Conservation (phyloP, 2,888 invertebrate genomes). For the Geotrupes spiniger region DNA sequence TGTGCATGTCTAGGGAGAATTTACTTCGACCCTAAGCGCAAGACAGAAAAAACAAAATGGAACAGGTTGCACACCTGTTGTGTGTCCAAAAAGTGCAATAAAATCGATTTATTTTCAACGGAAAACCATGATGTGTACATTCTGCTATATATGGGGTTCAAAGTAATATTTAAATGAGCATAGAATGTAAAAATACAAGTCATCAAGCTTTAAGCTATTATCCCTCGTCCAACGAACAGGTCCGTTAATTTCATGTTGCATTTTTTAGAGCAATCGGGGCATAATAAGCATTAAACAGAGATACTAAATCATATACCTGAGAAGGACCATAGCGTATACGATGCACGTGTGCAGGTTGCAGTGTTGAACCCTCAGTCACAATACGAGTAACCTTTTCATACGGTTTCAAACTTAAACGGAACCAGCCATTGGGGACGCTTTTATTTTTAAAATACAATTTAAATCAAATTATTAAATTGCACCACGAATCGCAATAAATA, state of each 20-base stretch:
- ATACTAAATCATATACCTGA: slow-evolving; percentile 8
- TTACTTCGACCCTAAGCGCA: too few relatives aligned
- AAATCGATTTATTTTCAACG: slow-evolving; percentile 44
- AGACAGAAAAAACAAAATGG: slow-evolving; percentile 26
- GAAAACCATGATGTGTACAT: slow-evolving; percentile 40
- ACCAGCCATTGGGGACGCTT: too few relatives aligned
- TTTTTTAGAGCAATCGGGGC: slow-evolving; percentile 26
- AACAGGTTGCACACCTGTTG: slow-evolving; percentile 48
- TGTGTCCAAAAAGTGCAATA: slow-evolving; percentile 30
- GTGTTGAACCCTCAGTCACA: slow-evolving; percentile 6
- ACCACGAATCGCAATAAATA: too few relatives aligned
- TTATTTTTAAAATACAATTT: too few relatives aligned
- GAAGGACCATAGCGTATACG: slow-evolving; percentile 7
- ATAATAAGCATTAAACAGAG: slow-evolving; percentile 25
- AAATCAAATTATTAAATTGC: too few relatives aligned
- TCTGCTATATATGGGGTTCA: slow-evolving; percentile 34
- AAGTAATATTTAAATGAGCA: slow-evolving; percentile 32
- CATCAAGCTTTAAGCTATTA: slow-evolving; percentile 33
- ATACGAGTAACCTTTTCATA: slow-evolving; percentile 5
- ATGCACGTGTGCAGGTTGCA: slow-evolving; percentile 11
- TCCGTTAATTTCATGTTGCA: slow-evolving; percentile 31
- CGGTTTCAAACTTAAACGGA: too few relatives aligned
- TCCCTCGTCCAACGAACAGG: slow-evolving; percentile 32
- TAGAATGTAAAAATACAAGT: slow-evolving; percentile 40
- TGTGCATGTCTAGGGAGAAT: too few relatives aligned